These are phyloP conservation scores for Pandemis heparana DNA, from an alignment of 2,888 invertebrate genomes.

Conservation along the genomic window DNA sequence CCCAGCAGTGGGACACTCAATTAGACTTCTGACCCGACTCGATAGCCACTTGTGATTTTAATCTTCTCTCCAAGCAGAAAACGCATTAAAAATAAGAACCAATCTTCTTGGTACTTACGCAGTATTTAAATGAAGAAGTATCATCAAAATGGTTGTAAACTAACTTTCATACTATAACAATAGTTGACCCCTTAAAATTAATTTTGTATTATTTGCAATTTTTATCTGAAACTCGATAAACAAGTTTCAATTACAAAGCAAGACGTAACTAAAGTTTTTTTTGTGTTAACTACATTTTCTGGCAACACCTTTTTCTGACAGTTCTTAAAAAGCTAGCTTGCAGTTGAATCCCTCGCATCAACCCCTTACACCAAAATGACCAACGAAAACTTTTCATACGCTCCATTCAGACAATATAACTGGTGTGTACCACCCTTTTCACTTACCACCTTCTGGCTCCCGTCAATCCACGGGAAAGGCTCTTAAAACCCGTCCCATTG, in stretches of 20 bases:
- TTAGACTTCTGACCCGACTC: no score
- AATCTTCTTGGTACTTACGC: no score
- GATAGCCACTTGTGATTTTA: no score
- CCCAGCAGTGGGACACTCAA: no score
- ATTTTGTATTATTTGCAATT: no score
- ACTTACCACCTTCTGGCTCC: slow-evolving; percentile 53
- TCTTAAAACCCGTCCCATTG: slow-evolving; percentile 56
- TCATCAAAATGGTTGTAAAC: no score
- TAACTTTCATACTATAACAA: no score
- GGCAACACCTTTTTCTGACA: neutral
- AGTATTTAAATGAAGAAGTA: no score
- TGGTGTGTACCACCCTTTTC: slow-evolving; percentile 47
- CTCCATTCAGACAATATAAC: slow-evolving; percentile 34
- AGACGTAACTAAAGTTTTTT: neutral
- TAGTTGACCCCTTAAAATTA: no score
- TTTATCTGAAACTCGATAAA: neutral
- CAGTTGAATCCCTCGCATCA: neutral
- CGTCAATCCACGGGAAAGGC: slow-evolving; percentile 55
- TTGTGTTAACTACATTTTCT: neutral
- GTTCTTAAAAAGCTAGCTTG: neutral
- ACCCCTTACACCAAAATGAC: slow-evolving; percentile 20
- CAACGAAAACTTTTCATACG: slow-evolving; percentile 13
- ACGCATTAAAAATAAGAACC: no score
- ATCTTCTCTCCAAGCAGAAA: no score
- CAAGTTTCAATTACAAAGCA: neutral